A percentile compares a stretch with the other conserved stretches of the same genome.
These are phyloP conservation scores for human (Homo sapiens) DNA, from an alignment of 2,113 vertebrate species.

Conservation along the genomic window GRCh38 chr3:61827001-61827500, in stretches of 20 bases:
- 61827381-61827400: not conserved
- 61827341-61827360: not conserved
- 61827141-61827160: not conserved
- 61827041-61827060: not conserved
- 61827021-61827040: too few relatives aligned
- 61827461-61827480: not conserved
- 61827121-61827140: fast-evolving
- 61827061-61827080: not conserved
- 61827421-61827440: not conserved
- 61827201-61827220: too few relatives aligned
- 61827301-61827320: not conserved
- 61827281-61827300: not conserved
- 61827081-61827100: not conserved
- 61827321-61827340: not conserved
- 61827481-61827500: not conserved
- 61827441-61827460: too few relatives aligned
- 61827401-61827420: not conserved
- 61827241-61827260: not conserved
- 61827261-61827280: not conserved
- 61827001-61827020: not conserved
- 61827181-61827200: not conserved
- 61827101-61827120: not conserved
- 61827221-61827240: not conserved
- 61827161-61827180: not conserved
- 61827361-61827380: not conserved